Evolutionary conservation across 2,888 invertebrate genomes (phyloP).

Genomic region (Standfussiana lucernea): DNA sequence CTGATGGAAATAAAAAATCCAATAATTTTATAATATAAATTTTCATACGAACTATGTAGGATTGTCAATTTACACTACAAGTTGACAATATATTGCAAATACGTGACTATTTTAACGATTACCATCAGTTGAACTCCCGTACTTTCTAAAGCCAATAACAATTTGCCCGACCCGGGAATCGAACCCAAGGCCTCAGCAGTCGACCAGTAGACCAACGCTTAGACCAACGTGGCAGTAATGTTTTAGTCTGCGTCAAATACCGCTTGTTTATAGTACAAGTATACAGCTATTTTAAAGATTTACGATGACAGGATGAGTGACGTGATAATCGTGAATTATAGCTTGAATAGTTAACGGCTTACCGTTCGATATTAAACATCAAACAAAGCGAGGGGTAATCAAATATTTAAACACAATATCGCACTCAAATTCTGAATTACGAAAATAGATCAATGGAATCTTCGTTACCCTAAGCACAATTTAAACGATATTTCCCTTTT

Average conservation of each 20-base stretch:
- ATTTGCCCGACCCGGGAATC: too few relatives aligned
- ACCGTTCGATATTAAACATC: slow-evolving; percentile 40
- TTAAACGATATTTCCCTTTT: too few relatives aligned
- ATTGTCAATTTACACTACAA: not conserved
- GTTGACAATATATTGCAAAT: not conserved
- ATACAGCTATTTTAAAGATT: slow-evolving; percentile 49
- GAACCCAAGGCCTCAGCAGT: too few relatives aligned
- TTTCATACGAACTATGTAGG: too few relatives aligned
- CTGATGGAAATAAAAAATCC: too few relatives aligned
- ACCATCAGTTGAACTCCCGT: not conserved
- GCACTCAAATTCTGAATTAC: not conserved
- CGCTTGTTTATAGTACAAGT: slow-evolving; percentile 36
- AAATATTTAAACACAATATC: slow-evolving; percentile 1
- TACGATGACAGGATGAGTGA: slow-evolving; percentile 57
- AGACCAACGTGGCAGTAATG: too few relatives aligned
- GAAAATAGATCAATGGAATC: not conserved
- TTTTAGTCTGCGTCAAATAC: slow-evolving; percentile 31
- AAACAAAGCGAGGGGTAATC: slow-evolving; percentile 21
- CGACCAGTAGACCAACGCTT: too few relatives aligned
- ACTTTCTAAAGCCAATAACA: too few relatives aligned
- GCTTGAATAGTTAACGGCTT: slow-evolving; percentile 27
- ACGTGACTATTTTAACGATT: not conserved
- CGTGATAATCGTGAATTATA: slow-evolving; percentile 41
- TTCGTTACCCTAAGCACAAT: not conserved
- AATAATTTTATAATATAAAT: too few relatives aligned